These are phyloP conservation scores for Anastatus disparis DNA, from an alignment of 1,140 invertebrate genomes.

Conservation along the genomic window DNA sequence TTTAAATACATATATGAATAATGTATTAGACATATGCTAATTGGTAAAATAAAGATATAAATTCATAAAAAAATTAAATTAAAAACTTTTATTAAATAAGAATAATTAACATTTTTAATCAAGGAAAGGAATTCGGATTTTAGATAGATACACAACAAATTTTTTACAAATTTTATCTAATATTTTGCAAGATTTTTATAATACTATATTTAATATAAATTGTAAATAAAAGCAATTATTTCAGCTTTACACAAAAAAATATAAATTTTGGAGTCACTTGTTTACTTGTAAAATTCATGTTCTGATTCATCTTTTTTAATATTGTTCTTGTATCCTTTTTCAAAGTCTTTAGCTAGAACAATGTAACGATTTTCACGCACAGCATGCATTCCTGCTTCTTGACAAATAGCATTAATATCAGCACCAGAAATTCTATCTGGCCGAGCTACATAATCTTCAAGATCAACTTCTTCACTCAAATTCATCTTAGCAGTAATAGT, in stretches of 20 bases:
- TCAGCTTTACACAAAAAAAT: slow-evolving; percentile 23
- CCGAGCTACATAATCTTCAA: slow-evolving; percentile 98
- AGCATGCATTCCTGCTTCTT: slow-evolving; percentile 96
- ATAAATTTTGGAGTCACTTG: not conserved
- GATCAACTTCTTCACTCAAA: slow-evolving; percentile 98
- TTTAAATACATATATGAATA: slow-evolving; percentile 3
- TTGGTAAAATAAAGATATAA: too few species aligned
- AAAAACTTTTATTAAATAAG: too few species aligned
- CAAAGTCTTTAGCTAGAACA: slow-evolving; percentile 98
- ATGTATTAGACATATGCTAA: too few species aligned
- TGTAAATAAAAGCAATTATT: slow-evolving; percentile 24
- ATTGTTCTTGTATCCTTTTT: slow-evolving; percentile 99
- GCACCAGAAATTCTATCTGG: slow-evolving; percentile 99
- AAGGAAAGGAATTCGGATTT: too few species aligned
- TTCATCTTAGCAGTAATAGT: slow-evolving; percentile 99
- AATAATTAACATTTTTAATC: too few species aligned
- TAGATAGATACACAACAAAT: too few species aligned
- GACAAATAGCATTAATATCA: slow-evolving; percentile 99
- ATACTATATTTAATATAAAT: slow-evolving; percentile 33
- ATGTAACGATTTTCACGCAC: slow-evolving; percentile 99
- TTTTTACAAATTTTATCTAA: slow-evolving; percentile 15
- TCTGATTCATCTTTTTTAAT: slow-evolving; percentile 99
- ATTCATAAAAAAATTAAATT: too few species aligned
- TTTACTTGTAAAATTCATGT: slow-evolving; percentile 99
- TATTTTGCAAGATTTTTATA: slow-evolving; percentile 18